These are phyloP conservation scores for Australoheros facetus DNA, from an alignment of 2,797 vertebrate species.

Conservation along the genomic window DNA sequence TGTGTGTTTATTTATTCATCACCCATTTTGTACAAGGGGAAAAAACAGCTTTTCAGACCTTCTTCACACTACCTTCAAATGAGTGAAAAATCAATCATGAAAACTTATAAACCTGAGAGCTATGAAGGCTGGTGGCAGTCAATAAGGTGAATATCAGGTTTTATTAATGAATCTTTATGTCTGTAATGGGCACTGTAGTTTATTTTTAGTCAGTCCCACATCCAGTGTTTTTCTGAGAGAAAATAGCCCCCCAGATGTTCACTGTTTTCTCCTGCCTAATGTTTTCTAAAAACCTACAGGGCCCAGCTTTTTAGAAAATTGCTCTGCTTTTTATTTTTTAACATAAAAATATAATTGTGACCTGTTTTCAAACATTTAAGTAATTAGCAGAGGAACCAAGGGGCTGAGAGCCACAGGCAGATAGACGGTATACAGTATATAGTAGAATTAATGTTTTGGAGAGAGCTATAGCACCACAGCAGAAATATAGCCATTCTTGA, in stretches of 20 bases:
- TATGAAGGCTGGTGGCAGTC: not conserved
- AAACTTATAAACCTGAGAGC: not conserved
- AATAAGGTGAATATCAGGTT: not conserved
- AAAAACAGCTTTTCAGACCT: not conserved
- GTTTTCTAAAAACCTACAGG: not conserved
- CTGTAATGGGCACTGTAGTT: not conserved
- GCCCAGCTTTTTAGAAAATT: not conserved
- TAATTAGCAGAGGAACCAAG: not conserved
- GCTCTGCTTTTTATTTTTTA: not conserved
- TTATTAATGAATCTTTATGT: not conserved
- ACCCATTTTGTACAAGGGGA: not conserved
- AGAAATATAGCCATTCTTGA: not conserved
- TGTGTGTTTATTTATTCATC: not conserved
- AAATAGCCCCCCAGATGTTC: conserved; percentile 10
- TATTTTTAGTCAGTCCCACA: not conserved
- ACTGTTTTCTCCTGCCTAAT: conserved; percentile 9
- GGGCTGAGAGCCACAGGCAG: not conserved
- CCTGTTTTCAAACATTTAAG: not conserved
- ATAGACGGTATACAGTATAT: not conserved
- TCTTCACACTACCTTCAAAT: not conserved
- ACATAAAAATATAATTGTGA: not conserved
- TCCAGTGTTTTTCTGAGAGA: conserved; percentile 8
- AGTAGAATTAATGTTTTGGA: conserved; percentile 3
- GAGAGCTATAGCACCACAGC: not conserved
- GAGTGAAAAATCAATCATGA: not conserved